These are phyloP conservation scores for Pomatostomus ruficeps DNA, from an alignment of 2,113 vertebrate genomes.

Conservation along the genomic window DNA sequence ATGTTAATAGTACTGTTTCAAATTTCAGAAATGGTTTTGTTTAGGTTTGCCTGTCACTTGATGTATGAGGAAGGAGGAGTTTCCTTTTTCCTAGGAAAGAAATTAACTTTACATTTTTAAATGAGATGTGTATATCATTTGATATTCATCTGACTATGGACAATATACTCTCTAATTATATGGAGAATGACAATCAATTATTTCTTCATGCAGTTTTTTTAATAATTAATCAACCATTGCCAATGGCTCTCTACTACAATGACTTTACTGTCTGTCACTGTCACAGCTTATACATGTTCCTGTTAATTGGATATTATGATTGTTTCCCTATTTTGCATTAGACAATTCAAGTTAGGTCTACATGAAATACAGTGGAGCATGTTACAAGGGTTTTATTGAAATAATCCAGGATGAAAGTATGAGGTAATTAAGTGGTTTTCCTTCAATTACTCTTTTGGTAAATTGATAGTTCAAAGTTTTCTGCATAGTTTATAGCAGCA, in stretches of 20 bases:
- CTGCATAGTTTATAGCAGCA: not conserved
- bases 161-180: not conserved
- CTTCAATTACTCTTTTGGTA: not conserved
- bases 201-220: not conserved
- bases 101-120: not conserved
- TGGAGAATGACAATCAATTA: not conserved
- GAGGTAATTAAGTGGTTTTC: not conserved
- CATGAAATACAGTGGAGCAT: not conserved
- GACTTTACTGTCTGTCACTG: not conserved
- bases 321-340: not conserved
- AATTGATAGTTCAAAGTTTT: not conserved
- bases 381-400: not conserved
- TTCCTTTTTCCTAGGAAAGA: not conserved
- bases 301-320: not conserved
- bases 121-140: not conserved
- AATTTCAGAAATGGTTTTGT: not conserved
- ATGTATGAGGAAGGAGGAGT: not conserved
- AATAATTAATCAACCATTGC: not conserved
- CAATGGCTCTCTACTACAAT: not conserved
- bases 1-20: not conserved
- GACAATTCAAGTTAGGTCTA: not conserved
- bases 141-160: not conserved
- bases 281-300: not conserved
- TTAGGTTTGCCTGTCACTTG: not conserved
- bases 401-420: not conserved